phyloP scores from a whole-genome alignment of 2,797 vertebrate genomes.

The Danio kyathit region DNA sequence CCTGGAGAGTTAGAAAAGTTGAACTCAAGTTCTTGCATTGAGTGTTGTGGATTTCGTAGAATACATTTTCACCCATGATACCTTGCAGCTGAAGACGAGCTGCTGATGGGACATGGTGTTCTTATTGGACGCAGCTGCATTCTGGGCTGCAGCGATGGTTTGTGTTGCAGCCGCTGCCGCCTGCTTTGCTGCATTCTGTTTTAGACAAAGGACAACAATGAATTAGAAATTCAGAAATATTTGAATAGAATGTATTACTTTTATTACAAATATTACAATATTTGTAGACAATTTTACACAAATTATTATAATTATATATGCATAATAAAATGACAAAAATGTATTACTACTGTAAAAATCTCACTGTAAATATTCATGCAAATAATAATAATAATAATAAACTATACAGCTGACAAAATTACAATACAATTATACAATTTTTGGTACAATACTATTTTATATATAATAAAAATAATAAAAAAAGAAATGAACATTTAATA shows the following conservation, averaged over 20 bases:
- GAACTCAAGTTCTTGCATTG: slow-evolving; percentile 10
- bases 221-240: slow-evolving; percentile 9
- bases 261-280: too few relatives aligned
- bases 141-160: slow-evolving; percentile 97
- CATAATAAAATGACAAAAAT: not conserved
- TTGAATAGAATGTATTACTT: too few relatives aligned
- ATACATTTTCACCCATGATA: slow-evolving; percentile 64
- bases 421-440: not conserved
- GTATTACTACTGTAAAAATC: too few relatives aligned
- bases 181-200: slow-evolving; percentile 95
- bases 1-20: slow-evolving; percentile 70
- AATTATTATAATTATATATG: too few relatives aligned
- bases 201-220: slow-evolving; percentile 49
- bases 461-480: too few relatives aligned
- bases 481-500: too few relatives aligned
- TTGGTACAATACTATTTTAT: too few relatives aligned
- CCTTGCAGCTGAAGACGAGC: slow-evolving; percentile 98
- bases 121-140: slow-evolving; percentile 96
- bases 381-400: not conserved
- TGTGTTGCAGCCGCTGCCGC: slow-evolving; percentile 97
- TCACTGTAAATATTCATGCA: too few relatives aligned
- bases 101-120: slow-evolving; percentile 95
- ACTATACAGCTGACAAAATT: not conserved
- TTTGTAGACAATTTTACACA: too few relatives aligned
- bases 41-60: not conserved